Conservation (phyloP, 2,113 vertebrate genomes). For the Burhinus oedicnemus region DNA sequence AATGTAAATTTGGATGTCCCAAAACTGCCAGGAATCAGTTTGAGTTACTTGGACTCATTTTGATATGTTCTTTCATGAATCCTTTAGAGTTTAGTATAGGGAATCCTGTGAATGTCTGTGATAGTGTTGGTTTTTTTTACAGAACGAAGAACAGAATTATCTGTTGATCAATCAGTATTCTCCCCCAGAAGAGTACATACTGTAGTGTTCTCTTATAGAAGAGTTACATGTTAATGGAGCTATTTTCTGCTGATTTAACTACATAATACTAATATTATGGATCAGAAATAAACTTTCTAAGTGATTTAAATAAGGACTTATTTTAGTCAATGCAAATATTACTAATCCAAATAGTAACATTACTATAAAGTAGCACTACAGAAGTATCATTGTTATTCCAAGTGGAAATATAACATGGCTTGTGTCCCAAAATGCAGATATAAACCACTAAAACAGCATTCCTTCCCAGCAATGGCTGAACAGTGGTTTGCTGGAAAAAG, state of each 20-base stretch:
- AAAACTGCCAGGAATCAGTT: neutral
- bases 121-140: neutral
- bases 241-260: neutral
- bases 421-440: slow-evolving; percentile 33
- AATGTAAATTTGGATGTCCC: neutral
- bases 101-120: neutral
- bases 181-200: neutral
- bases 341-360: neutral
- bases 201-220: neutral
- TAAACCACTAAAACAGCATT: slow-evolving; percentile 13
- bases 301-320: neutral
- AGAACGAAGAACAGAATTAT: neutral
- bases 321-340: neutral
- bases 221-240: neutral
- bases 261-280: neutral
- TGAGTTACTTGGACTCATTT: neutral
- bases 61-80: neutral
- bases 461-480: slow-evolving; percentile 5
- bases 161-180: neutral
- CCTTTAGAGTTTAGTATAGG: neutral
- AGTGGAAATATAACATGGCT: neutral
- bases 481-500: neutral
- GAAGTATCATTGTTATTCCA: neutral
- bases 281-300: neutral
- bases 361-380: neutral